Percentiles rank a stretch among this genome's conserved stretches.
These are phyloP conservation scores for Coptodon rendalli DNA, from an alignment of 2,113 vertebrate species.

Conservation along the genomic window DNA sequence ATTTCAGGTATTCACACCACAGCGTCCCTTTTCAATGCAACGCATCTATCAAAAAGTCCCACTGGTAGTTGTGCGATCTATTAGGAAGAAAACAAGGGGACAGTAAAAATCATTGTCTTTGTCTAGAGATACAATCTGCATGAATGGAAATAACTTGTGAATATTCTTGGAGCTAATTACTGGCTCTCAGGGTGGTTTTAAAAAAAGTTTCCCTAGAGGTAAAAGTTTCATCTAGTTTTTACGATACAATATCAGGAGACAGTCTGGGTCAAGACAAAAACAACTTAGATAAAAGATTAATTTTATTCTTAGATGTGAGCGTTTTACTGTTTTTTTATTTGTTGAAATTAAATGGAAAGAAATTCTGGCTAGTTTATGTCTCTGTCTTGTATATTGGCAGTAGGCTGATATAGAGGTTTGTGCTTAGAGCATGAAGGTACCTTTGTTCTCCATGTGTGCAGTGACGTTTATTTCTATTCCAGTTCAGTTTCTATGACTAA, in stretches of 20 bases:
- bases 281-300: neutral
- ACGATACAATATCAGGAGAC: neutral
- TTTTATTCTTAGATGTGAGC: neutral
- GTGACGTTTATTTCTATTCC: neutral
- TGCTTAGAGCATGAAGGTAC: neutral
- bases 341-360: neutral
- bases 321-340: neutral
- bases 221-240: neutral
- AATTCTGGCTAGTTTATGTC: neutral
- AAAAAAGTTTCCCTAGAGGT: fast-evolving
- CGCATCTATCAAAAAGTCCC: neutral
- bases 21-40: neutral
- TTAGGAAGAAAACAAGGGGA: neutral
- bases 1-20: neutral
- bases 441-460: neutral
- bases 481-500: neutral
- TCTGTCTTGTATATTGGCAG: neutral
- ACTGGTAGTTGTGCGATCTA: fast-evolving
- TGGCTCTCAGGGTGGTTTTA: neutral
- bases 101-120: neutral
- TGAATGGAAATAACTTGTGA: neutral
- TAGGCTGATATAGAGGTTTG: neutral
- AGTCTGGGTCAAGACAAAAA: neutral
- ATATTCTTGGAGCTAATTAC: neutral
- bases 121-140: neutral